These are phyloP conservation scores for Drosophila elegans DNA, from an alignment of 1,140 invertebrate genomes.

Conservation along the genomic window DNA sequence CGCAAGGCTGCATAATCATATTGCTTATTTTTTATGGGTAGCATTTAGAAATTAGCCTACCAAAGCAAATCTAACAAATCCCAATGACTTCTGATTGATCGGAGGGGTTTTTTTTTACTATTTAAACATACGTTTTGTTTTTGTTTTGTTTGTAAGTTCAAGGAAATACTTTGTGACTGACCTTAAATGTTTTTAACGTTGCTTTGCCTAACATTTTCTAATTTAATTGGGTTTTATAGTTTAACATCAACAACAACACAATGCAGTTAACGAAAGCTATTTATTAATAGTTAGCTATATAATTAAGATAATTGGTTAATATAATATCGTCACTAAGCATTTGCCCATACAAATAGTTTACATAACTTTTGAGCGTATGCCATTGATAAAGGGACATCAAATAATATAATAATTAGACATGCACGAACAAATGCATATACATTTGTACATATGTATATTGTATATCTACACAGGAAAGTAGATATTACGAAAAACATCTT, in stretches of 20 bases:
- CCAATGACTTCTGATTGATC: background rate
- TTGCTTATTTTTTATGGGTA: background rate
- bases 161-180: slow-evolving; percentile 44
- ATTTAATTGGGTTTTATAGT: slow-evolving; percentile 35
- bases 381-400: slow-evolving; percentile 13
- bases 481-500: slow-evolving; percentile 25
- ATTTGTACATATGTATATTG: slow-evolving; percentile 10
- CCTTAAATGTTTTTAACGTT: slow-evolving; percentile 39
- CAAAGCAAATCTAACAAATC: background rate
- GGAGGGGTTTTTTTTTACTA: background rate
- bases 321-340: slow-evolving; percentile 29
- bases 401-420: slow-evolving; percentile 28
- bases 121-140: background rate
- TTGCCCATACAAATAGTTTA: slow-evolving; percentile 21
- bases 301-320: slow-evolving; percentile 34
- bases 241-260: slow-evolving; percentile 49
- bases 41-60: background rate
- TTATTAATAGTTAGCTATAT: slow-evolving; percentile 34
- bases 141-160: slow-evolving; percentile 20
- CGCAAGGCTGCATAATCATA: background rate
- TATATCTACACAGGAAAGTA: slow-evolving; percentile 42
- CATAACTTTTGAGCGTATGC: slow-evolving; percentile 39
- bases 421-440: slow-evolving; percentile 31
- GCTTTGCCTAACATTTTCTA: slow-evolving; percentile 40
- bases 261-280: slow-evolving; percentile 41